phyloP scores from a whole-genome alignment of 1,140 invertebrate species.

The Meloidogyne chitwoodi region DNA sequence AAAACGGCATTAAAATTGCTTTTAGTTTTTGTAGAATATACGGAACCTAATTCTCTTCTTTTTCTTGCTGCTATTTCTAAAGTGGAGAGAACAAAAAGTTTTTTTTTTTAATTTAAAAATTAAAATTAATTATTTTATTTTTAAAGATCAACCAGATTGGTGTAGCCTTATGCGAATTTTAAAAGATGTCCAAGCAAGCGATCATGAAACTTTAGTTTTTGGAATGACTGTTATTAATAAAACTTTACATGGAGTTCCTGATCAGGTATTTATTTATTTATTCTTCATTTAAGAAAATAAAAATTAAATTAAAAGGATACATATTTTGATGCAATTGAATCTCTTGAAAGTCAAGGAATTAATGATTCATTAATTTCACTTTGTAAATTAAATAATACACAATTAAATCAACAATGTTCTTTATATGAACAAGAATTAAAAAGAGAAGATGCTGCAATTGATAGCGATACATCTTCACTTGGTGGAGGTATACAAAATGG shows the following conservation, averaged over 20 bases:
- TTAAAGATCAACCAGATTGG: slow-evolving; percentile 69
- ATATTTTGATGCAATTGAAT: slow-evolving; percentile 95
- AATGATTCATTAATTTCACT: slow-evolving; percentile 65
- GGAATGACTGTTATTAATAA: slow-evolving; percentile 94
- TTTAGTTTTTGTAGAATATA: slow-evolving; percentile 96
- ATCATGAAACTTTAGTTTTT: slow-evolving; percentile 90
- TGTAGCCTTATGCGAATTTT: slow-evolving; percentile 81
- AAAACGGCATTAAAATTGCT: slow-evolving; percentile 95
- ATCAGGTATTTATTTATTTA: slow-evolving; percentile 61
- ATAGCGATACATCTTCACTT: slow-evolving; percentile 42
- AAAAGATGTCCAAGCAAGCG: slow-evolving; percentile 86
- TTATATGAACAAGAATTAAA: slow-evolving; percentile 55
- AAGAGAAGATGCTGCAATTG: slow-evolving; percentile 55
- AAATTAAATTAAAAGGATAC: slow-evolving; percentile 71
- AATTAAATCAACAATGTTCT: slow-evolving; percentile 50
- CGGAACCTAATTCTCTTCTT: slow-evolving; percentile 84
- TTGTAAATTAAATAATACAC: slow-evolving; percentile 48
- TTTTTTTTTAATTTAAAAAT: slow-evolving; percentile 4
- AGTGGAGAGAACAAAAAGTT: slow-evolving; percentile 75
- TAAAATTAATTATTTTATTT: background rate
- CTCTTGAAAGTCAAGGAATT: slow-evolving; percentile 90
- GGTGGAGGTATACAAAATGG: slow-evolving; percentile 13
- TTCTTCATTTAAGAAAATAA: background rate
- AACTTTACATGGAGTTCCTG: slow-evolving; percentile 86
- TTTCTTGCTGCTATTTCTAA: slow-evolving; percentile 80